Base-by-base conservation (phyloP, 35 echinoderm and acorn worm genomes). In the Acanthaster planci region DNA sequence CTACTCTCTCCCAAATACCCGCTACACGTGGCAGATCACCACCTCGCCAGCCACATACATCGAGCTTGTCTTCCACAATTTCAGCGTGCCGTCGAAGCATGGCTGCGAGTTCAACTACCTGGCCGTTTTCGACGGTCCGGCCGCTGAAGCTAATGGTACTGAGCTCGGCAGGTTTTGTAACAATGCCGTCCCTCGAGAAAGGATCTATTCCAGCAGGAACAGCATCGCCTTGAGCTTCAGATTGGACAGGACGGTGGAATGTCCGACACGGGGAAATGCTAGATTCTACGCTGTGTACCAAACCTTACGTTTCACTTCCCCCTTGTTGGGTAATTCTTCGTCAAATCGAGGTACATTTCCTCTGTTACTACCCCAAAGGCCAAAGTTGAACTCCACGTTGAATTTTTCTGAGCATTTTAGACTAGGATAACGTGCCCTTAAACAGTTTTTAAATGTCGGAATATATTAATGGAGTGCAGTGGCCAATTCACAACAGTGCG, bases 251-350 rank as follows among this genome's bases (percentile, higher is more conserved):
- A 6, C 15, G 42, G 57, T 40, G 77, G 51, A 15, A 29, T 29
- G 21, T 0, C 12, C 19, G 7, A 15, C 0, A 36, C 18, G 16
- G 19, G 51, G 38, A 55, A 81, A 81, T 10, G 15, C 44, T 67
- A 84, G 90, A 0, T 95, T 95, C 38, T 80, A 88, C 37, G 89
- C 85, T 16, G 47, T 18, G 29, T 95, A 92, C 31, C 37, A 82
- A 7, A 30, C 79, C 19, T 34, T 34, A 21, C 26, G 29, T n/a
- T 81, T 55, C 53, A 21, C 18, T 26, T 22, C 79, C 4, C 17
- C 39, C 0, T 9, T 51, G 40, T 12, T 10, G 18, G 5, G 21
- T 1, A 29, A 37, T 47, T 15, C 77, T 38, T n/a, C n/a, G n/a
- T 40, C 77, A 39, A 22, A 40, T 40, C 19, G 37, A 38, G 77